Evolutionary conservation across 2,888 invertebrate species (phyloP), one percentile per base, ranked within the genome.

Genomic region (Andrena haemorrhoa): DNA sequence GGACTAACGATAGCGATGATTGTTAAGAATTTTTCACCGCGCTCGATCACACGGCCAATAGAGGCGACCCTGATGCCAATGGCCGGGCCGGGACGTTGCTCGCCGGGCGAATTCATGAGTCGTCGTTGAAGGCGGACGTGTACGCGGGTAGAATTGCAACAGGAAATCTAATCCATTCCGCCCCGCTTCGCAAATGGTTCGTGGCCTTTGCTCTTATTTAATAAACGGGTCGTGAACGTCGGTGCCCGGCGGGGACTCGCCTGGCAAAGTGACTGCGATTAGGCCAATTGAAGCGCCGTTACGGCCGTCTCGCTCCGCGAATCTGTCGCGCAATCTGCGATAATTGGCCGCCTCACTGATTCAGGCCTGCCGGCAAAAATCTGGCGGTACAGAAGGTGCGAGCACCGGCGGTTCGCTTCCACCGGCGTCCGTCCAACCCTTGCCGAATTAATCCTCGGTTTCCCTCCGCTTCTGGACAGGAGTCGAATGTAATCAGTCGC

Each of bases 131-230:
- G 82, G 75, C 82, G 75, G 78, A 79, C 73, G 79, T 76, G 56
- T 61, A 61, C 73, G 20, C 60, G 60, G 41, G 69, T 83, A 61
- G 84, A 72, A 85, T 83, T 66, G 81, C 72, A 82, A 78, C 79
- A 86, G 82, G 84, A 77, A 82, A 86, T 86, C 82, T 79, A 86
- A 88, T 88, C 84, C 84, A 75, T 69, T 82, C 73, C 73, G 88
- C 83, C 71, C 85, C 82, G 85, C 74, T 88, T 88, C 66, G 69
- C 83, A 75, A 84, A 84, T 79, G 82, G 79, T 84, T 80, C 86
- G 87, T 82, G 84, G 84, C 86, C 88, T 88, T 79, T 83, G 89
- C 82, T 84, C 83, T 89, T 82, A 83, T 87, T 89, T 77, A 85
- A 87, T 84, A 85, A 85, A 85, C 81, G 86, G 82, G 79, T 84